Evolutionary conservation across 2,113 vertebrate genomes (phyloP).

Genomic region (Poecilia latipinna): DNA sequence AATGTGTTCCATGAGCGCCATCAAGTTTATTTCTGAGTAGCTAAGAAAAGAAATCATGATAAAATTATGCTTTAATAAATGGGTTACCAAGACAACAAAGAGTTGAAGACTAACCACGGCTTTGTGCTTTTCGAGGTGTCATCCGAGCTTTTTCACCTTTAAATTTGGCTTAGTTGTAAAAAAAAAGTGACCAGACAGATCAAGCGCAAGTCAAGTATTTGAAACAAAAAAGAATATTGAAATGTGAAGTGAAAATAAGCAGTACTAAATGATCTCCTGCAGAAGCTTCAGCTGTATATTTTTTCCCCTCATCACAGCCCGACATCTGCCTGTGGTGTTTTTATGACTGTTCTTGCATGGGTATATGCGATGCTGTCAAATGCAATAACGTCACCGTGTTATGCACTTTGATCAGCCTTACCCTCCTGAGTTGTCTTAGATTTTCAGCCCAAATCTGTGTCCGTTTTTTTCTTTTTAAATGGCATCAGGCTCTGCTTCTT

Average conservation of each 20-base stretch:
- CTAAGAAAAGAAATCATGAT: too few species aligned
- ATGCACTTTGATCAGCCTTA: conserved; percentile 48
- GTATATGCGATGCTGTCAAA: conserved; percentile 56
- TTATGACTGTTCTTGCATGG: conserved; percentile 29
- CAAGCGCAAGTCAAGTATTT: neutral
- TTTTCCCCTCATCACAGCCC: conserved; percentile 8
- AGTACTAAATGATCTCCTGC: conserved; percentile 26
- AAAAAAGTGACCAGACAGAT: neutral
- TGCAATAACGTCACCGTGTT: conserved; percentile 51
- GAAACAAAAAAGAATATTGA: neutral
- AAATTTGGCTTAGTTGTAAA: neutral
- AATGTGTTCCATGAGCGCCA: too few species aligned
- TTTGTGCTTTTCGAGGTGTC: neutral
- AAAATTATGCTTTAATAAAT: too few species aligned
- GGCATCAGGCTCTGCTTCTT: conserved; percentile 27
- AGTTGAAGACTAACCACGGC: neutral
- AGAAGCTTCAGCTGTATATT: conserved; percentile 17
- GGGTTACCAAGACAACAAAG: too few species aligned
- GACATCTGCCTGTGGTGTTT: conserved; percentile 25
- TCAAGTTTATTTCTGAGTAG: too few species aligned
- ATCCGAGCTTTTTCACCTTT: neutral
- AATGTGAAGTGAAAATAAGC: neutral
- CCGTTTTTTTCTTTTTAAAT: conserved; percentile 37
- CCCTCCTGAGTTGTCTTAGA: conserved; percentile 29
- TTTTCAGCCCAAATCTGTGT: conserved; percentile 30